Percentiles rank a stretch among this genome's conserved stretches.
Conservation (phyloP, 1,140 invertebrate species). For the Diuraphis noxia region DNA sequence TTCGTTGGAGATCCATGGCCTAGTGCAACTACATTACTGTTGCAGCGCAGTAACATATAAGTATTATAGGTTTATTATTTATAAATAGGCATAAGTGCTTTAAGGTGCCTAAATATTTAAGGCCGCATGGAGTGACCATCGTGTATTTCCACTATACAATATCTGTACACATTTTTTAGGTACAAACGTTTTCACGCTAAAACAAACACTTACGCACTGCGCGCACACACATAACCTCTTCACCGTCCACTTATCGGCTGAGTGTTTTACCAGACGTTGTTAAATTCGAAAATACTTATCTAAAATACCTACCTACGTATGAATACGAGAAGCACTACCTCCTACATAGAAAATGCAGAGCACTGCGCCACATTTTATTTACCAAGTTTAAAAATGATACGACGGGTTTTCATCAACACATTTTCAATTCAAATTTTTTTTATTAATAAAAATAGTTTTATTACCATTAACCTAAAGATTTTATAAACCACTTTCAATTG, state of each 20-base stretch:
- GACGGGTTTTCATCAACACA: neutral
- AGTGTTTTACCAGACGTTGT: neutral
- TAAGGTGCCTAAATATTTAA: neutral
- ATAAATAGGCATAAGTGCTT: neutral
- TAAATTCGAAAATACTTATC: neutral
- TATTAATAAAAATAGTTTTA: neutral
- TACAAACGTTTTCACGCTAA: constrained; percentile 15
- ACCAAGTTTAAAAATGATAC: neutral
- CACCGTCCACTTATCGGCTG: neutral
- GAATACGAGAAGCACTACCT: neutral
- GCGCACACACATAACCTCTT: neutral
- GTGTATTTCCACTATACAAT: neutral
- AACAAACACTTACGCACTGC: constrained; percentile 2
- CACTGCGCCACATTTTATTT: neutral
- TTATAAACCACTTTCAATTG: neutral
- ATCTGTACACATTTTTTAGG: neutral
- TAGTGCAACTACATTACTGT: neutral
- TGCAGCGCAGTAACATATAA: neutral
- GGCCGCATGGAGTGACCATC: neutral
- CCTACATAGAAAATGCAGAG: neutral
- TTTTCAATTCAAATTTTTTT: neutral
- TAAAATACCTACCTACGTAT: neutral
- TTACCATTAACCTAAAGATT: neutral
- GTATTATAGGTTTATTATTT: neutral
- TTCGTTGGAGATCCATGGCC: neutral